A percentile compares a stretch with the other conserved stretches of the same genome.
phyloP scores from a whole-genome alignment of 2,888 invertebrate genomes.

The Lasioglossum zephyrum region DNA sequence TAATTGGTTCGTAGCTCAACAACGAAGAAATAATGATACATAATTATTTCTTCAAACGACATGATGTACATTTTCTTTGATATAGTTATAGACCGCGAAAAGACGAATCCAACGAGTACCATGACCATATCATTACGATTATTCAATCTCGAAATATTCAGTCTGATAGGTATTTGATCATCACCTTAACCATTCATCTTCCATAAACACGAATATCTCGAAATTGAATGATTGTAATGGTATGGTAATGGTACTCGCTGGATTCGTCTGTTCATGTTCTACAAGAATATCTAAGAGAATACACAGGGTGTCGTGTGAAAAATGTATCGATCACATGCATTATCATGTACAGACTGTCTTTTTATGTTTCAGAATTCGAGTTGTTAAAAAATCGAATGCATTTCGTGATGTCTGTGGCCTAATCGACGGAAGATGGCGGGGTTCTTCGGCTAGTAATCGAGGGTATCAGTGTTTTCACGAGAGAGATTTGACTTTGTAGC shows the following conservation, averaged over 20 bases:
- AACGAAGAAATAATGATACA: not conserved
- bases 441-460: conserved; percentile 43
- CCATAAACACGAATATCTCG: not conserved
- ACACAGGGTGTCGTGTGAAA: not conserved
- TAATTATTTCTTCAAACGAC: not conserved
- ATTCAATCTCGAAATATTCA: not conserved
- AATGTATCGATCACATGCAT: not conserved
- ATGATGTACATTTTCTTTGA: not conserved
- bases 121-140: not conserved
- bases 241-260: not conserved
- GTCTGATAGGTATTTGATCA: not conserved
- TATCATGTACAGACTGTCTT: not conserved
- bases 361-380: not conserved
- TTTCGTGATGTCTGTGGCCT: not conserved
- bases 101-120: not conserved
- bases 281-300: not conserved
- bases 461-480: conserved; percentile 63
- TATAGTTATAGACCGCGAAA: not conserved
- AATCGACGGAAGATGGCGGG: not conserved
- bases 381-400: not conserved
- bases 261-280: not conserved
- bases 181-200: too few species aligned
- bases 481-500: conserved; percentile 50
- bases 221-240: not conserved
- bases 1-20: not conserved